Conservation (phyloP, 1,140 invertebrate species). For the Frieseomelitta varia region DNA sequence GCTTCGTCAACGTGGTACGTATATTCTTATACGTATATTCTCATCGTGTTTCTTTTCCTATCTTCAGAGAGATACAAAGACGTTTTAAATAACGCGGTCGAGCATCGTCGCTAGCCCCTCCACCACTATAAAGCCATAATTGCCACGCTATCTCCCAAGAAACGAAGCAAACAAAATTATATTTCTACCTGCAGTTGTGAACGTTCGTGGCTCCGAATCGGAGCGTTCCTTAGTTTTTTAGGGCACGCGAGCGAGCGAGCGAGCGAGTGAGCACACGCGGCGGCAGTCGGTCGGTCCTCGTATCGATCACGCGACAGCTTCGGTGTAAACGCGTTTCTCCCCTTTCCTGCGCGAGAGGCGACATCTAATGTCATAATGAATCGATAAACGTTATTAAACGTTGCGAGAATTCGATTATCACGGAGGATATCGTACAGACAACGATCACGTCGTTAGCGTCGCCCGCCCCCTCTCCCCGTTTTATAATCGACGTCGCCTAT, state of each 20-base stretch:
- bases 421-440: constrained; percentile 13
- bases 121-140: background rate
- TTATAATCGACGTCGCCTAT: background rate
- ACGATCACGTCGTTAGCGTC: background rate
- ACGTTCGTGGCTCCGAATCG: background rate
- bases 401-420: constrained; percentile 62
- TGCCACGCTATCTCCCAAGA: constrained; percentile 13
- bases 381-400: constrained; percentile 63
- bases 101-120: background rate
- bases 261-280: constrained; percentile 7
- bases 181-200: background rate
- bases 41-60: background rate
- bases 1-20: background rate
- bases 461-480: background rate
- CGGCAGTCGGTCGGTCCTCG: constrained; percentile 26
- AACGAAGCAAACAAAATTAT: constrained; percentile 22
- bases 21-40: too few species aligned
- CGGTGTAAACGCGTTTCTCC: constrained; percentile 58
- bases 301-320: constrained; percentile 62
- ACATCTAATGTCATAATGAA: constrained; percentile 63
- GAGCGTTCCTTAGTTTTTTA: constrained; percentile 33
- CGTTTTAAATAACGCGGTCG: background rate
- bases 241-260: constrained; percentile 11
- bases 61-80: background rate
- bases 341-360: constrained; percentile 43